Evolutionary conservation across 1,140 invertebrate genomes (phyloP).

Genomic region (Caenorhabditis briggsae): DNA sequence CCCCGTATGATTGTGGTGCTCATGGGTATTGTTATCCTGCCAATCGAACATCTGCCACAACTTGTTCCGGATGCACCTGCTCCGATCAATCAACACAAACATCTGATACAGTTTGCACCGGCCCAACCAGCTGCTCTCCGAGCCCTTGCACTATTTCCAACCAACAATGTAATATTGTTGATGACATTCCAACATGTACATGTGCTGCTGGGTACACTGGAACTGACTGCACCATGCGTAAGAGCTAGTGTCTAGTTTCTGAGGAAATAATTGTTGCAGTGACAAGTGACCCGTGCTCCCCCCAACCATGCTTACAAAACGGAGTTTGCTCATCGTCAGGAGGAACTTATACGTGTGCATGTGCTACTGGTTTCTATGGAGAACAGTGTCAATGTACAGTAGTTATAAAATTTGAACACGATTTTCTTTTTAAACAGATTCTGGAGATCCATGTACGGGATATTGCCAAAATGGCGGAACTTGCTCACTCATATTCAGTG

Average conservation of each 20-base stretch:
- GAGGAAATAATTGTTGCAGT: not conserved
- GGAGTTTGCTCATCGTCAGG: constrained; percentile 25
- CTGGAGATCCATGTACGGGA: constrained; percentile 15
- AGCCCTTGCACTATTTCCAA: constrained; percentile 38
- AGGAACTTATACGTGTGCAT: not conserved
- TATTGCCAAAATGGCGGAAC: constrained; percentile 36
- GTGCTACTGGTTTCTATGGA: constrained; percentile 25
- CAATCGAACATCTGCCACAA: constrained; percentile 20
- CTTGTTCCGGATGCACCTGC: constrained; percentile 19
- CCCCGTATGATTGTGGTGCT: constrained; percentile 31
- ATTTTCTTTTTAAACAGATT: not conserved
- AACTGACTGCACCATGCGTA: constrained; percentile 42
- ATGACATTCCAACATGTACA: constrained; percentile 36
- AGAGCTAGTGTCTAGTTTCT: not conserved
- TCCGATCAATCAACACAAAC: constrained; percentile 35
- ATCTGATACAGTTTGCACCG: constrained; percentile 18
- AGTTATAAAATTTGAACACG: not conserved
- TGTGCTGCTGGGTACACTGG: constrained; percentile 31
- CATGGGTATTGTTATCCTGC: constrained; percentile 48
- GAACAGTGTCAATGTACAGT: constrained; percentile 43
- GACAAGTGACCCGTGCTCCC: constrained; percentile 36
- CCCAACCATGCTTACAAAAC: constrained; percentile 27
- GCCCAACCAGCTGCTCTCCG: not conserved
- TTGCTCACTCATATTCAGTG: constrained; percentile 4
- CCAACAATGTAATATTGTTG: constrained; percentile 38